Evolutionary conservation across 1,140 invertebrate genomes (phyloP).

Genomic region (Halictus rubicundus): DNA sequence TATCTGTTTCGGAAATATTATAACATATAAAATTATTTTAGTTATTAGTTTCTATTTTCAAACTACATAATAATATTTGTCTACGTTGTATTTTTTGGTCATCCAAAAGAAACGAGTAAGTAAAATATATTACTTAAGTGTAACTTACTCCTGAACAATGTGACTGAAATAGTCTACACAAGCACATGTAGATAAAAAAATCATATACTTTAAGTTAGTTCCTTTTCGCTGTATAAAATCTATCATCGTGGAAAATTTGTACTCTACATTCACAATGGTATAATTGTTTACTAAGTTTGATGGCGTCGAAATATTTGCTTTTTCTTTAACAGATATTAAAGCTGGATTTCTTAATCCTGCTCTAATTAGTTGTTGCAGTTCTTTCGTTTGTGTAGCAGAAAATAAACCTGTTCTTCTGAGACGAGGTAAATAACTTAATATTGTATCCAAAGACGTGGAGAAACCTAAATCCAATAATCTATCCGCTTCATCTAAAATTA

Average conservation of each 20-base stretch:
- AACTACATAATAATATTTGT: no score
- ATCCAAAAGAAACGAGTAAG: neutral
- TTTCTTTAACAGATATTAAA: constrained; percentile 94
- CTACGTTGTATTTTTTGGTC: no score
- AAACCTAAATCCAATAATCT: constrained; percentile 96
- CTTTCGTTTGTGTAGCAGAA: constrained; percentile 98
- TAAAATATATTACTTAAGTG: neutral
- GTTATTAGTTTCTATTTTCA: no score
- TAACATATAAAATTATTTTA: no score
- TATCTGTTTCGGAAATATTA: no score
- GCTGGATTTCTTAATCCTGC: constrained; percentile 98
- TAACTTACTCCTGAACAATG: constrained; percentile 82
- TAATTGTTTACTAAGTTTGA: constrained; percentile 92
- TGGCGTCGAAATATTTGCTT: constrained; percentile 90
- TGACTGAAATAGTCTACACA: constrained; percentile 96
- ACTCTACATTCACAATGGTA: constrained; percentile 87
- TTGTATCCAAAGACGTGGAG: constrained; percentile 92
- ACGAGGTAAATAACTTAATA: constrained; percentile 94
- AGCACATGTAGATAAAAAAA: constrained; percentile 98
- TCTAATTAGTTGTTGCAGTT: constrained; percentile 94
- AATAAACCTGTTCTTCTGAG: constrained; percentile 97
- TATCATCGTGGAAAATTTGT: constrained; percentile 89
- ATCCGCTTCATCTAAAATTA: constrained; percentile 99
- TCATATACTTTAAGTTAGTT: constrained; percentile 87
- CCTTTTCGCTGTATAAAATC: constrained; percentile 86